Base-by-base conservation (phyloP, 2,888 invertebrate species). In the Hypsopygia costalis region DNA sequence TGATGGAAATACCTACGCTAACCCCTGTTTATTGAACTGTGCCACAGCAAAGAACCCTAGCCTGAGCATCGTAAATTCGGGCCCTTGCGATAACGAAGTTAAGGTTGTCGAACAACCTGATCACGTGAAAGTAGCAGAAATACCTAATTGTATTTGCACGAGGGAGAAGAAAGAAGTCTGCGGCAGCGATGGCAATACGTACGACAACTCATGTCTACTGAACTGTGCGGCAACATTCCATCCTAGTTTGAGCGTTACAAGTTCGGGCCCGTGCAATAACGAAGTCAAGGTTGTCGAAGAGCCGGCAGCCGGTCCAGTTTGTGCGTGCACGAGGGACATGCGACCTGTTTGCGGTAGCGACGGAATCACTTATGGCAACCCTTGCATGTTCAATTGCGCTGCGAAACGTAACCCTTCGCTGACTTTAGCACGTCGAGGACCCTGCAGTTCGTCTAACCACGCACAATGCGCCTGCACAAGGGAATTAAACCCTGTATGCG, bases 401-500 rank as follows among this genome's bases (percentile, higher is more conserved):
- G 40, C 37, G 6, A 32, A 39, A 0, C 6, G 32, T 2, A 33
- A 49, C 6, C 39, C 44, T 1, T 16, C 12, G 1, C 21, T 49
- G 9, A 39, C 42, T 1, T 34, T 47, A 0, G 39, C 40, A 0
- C 34, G 36, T 7, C 6, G 8, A 0, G 49, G 44, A 0, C 11
- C 37, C 6, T 50, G 49, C 21, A 20, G 37, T 4, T 31, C 34
- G 5, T 16, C 16, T 3, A 4, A 4, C 16, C 16, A 16, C 16
- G 4, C 3, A 3, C 16, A 31, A 1, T 57, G 57, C 29, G 27
- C 28, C 4, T 57, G 57, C 33, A 40, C 50, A 20, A 48, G 57
- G 29, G 45, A 57, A 8, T 28, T 52, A 11, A 22, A 80, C 11
- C 89, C 90, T 31, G 57, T 62, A 0, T 64, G 67, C 16, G 58